These are phyloP conservation scores for Ibycter americanus DNA, from an alignment of 2,797 vertebrate genomes.

Conservation along the genomic window DNA sequence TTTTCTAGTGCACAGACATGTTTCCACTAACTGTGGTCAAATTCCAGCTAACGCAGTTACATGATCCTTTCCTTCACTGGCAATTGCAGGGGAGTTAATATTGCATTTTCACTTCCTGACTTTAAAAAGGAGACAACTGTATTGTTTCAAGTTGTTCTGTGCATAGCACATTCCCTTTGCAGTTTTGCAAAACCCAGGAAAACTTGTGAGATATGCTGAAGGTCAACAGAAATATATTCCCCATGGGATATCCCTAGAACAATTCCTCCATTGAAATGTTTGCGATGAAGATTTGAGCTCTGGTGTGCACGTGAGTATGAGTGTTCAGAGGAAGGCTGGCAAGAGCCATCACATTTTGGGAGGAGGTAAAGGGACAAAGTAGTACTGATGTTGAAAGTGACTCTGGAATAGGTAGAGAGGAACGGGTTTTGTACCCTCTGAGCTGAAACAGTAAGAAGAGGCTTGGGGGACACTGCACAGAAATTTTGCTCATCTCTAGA, in stretches of 20 bases:
- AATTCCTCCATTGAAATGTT: background rate
- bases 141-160: background rate
- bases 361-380: background rate
- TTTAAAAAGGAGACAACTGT: background rate
- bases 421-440: background rate
- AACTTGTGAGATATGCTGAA: background rate
- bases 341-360: background rate
- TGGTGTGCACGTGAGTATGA: background rate
- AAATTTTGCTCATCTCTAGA: background rate
- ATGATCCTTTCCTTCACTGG: background rate
- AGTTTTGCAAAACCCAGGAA: background rate
- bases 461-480: background rate
- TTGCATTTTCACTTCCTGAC: background rate
- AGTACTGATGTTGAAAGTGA: background rate
- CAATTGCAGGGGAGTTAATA: background rate
- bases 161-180: constrained; percentile 1
- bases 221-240: background rate
- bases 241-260: background rate
- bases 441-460: background rate
- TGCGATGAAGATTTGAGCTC: background rate
- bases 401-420: background rate
- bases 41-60: background rate
- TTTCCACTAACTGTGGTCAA: background rate
- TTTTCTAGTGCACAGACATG: background rate
- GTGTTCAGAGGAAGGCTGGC: background rate